phyloP scores from a whole-genome alignment of 2,113 vertebrate genomes.

The Podarcis cretensis region DNA sequence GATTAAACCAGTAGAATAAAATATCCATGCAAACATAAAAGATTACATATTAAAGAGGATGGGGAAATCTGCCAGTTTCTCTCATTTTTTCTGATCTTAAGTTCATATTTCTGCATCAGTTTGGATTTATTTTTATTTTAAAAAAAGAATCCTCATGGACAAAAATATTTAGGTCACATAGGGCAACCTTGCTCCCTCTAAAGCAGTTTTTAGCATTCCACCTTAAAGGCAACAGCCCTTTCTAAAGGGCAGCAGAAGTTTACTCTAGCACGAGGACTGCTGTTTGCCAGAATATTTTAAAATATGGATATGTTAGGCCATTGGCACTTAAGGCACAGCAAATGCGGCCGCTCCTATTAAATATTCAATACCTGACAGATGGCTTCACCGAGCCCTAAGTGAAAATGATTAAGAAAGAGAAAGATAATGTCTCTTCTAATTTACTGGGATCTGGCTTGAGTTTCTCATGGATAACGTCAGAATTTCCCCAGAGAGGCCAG shows the following conservation, averaged over 20 bases:
- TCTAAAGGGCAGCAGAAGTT: background rate
- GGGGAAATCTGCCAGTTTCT: no score
- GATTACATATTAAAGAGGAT: no score
- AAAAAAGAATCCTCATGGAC: background rate
- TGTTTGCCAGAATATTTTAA: background rate
- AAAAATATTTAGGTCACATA: background rate
- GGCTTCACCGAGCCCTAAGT: constrained; percentile 44
- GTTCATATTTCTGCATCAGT: no score
- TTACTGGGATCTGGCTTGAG: constrained; percentile 28
- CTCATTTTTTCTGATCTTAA: no score
- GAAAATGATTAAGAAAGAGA: constrained; percentile 38
- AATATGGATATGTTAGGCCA: background rate
- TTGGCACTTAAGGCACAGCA: constrained; percentile 11
- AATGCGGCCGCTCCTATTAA: constrained; percentile 21
- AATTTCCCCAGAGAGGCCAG: background rate
- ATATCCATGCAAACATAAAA: background rate
- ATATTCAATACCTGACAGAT: constrained; percentile 44
- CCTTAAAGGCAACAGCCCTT: background rate
- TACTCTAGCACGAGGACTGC: background rate
- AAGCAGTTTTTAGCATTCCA: background rate
- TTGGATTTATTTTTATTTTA: no score
- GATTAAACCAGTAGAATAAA: background rate
- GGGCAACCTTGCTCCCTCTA: background rate
- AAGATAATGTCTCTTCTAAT: constrained; percentile 17
- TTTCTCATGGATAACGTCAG: constrained; percentile 3